Evolutionary conservation across 1,140 invertebrate genomes (phyloP).

Genomic region (Carcinoscorpius rotundicauda): DNA sequence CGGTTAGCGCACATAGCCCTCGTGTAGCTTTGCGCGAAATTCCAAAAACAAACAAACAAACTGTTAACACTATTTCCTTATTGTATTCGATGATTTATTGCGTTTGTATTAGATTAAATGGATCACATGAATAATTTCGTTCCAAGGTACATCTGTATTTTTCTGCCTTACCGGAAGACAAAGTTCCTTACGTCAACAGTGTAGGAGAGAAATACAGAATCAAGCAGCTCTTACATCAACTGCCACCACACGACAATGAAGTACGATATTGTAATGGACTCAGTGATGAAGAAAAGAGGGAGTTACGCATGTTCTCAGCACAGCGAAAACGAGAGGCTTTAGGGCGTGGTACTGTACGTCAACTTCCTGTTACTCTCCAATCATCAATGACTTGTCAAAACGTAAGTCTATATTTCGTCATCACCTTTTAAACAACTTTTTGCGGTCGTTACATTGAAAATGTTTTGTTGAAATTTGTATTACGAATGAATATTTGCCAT

Average conservation of each 20-base stretch:
- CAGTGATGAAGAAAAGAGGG: conserved; percentile 80
- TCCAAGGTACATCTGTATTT: conserved; percentile 93
- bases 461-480: too few relatives aligned
- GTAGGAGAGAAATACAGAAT: conserved; percentile 89
- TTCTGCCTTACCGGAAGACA: conserved; percentile 84
- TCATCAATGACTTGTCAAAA: conserved; percentile 55
- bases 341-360: conserved; percentile 75
- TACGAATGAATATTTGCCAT: too few relatives aligned
- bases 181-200: conserved; percentile 93
- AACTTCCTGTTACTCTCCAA: conserved; percentile 46
- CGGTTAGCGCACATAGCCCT: too few relatives aligned
- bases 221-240: conserved; percentile 83
- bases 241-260: conserved; percentile 93
- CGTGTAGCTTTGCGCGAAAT: too few relatives aligned
- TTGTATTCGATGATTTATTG: too few relatives aligned
- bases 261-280: conserved; percentile 82
- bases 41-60: too few relatives aligned
- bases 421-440: too few relatives aligned
- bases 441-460: too few relatives aligned
- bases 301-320: conserved; percentile 78
- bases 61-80: too few relatives aligned
- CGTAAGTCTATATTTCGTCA: conserved; percentile 42
- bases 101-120: too few relatives aligned
- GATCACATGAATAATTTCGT: conserved; percentile 12
- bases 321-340: conserved; percentile 85